phyloP scores from a whole-genome alignment of 2,797 vertebrate genomes.

The Rhinella marina region DNA sequence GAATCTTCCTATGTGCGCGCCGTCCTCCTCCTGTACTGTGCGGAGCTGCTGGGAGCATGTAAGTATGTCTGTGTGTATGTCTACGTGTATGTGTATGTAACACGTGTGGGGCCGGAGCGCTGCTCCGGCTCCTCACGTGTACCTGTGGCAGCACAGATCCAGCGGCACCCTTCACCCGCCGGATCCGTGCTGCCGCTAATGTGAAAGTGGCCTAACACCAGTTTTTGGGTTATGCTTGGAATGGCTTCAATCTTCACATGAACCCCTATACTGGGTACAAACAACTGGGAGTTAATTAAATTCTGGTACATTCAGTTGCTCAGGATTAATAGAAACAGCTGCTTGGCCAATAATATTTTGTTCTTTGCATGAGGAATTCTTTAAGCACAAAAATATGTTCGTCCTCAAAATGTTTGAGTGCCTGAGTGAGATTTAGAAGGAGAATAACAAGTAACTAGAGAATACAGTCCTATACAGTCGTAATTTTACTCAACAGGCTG shows the following conservation, averaged over 20 bases:
- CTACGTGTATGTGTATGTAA: too few species aligned
- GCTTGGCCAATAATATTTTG: conserved; percentile 49
- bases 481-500: conserved; percentile 3
- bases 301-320: conserved; percentile 64
- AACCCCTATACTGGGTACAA: conserved; percentile 37
- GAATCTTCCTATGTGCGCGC: too few species aligned
- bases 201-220: too few species aligned
- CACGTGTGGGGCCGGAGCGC: too few species aligned
- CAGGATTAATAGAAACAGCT: conserved; percentile 61
- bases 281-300: conserved; percentile 60
- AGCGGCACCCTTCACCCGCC: too few species aligned
- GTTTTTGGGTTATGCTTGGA: not conserved
- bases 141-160: too few species aligned
- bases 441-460: conserved; percentile 11
- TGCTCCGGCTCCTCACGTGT: too few species aligned
- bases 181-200: too few species aligned
- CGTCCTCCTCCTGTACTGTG: too few species aligned
- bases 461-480: not conserved
- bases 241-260: not conserved
- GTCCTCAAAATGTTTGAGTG: not conserved
- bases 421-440: conserved; percentile 5
- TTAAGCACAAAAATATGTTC: conserved; percentile 49
- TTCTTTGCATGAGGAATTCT: conserved; percentile 36
- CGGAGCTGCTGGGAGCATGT: too few species aligned
- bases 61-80: too few species aligned